Conservation (phyloP, 1,140 invertebrate genomes). For the Pseudomyrmex concolor region DNA sequence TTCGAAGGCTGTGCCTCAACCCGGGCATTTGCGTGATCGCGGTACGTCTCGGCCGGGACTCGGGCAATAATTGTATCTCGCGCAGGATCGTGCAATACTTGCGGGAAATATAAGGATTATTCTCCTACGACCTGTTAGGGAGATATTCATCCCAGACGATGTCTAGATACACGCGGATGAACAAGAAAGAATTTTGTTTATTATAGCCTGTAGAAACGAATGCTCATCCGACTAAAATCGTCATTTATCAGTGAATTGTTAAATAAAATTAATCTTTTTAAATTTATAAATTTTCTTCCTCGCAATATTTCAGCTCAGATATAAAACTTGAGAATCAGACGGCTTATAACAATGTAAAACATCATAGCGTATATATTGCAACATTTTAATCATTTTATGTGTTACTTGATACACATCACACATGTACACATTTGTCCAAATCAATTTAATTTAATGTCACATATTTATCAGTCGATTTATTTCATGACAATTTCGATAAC, state of each 20-base stretch:
- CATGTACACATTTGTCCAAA: no score
- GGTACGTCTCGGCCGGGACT: constrained; percentile 65
- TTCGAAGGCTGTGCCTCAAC: constrained; percentile 69
- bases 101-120: constrained; percentile 67
- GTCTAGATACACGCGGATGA: constrained; percentile 11
- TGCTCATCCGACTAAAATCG: neutral
- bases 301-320: neutral
- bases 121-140: constrained; percentile 58
- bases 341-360: neutral
- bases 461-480: constrained; percentile 48
- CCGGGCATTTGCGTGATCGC: constrained; percentile 71
- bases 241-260: neutral
- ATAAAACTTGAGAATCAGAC: neutral
- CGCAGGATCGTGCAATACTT: constrained; percentile 59
- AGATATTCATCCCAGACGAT: constrained; percentile 14
- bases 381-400: neutral
- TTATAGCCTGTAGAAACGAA: neutral
- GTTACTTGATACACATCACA: no score
- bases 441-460: neutral
- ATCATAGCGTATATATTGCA: neutral
- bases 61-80: constrained; percentile 69
- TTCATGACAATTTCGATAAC: constrained; percentile 6
- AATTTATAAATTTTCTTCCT: neutral
- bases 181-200: constrained; percentile 13
- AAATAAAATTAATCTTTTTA: neutral